Percentiles rank a stretch among this genome's conserved stretches.
Evolutionary conservation across 2,797 vertebrate genomes (phyloP).

Genomic region (Todus mexicanus): DNA sequence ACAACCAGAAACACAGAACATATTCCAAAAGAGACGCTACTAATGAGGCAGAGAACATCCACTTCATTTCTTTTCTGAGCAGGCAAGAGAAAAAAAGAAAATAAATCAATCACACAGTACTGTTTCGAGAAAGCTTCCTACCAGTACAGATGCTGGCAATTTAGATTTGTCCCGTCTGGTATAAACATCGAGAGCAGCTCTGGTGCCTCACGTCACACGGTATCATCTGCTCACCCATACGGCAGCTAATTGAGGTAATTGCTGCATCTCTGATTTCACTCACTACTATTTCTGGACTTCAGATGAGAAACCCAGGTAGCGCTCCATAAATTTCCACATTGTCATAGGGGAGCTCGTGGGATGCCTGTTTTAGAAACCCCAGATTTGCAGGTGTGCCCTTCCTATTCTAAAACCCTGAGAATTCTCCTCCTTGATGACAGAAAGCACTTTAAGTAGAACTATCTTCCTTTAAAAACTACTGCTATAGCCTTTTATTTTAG

Average conservation of each 20-base stretch:
- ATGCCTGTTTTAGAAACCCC: not conserved
- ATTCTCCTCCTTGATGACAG: not conserved
- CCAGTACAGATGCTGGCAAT: not conserved
- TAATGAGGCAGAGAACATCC: not conserved
- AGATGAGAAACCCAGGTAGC: not conserved
- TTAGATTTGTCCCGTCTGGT: not conserved
- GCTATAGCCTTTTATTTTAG: not conserved
- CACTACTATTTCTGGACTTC: slow-evolving; percentile 4
- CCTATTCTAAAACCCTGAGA: not conserved
- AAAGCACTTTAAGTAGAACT: not conserved
- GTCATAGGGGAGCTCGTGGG: not conserved
- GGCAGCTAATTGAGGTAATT: slow-evolving; percentile 47
- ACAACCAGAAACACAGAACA: not conserved
- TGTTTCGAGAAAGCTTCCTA: not conserved
- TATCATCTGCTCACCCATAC: slow-evolving; percentile 48
- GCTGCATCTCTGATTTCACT: slow-evolving; percentile 13
- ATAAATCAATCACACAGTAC: not conserved
- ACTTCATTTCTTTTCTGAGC: not conserved
- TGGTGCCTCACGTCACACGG: not conserved
- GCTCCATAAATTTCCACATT: not conserved
- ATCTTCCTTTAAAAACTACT: not conserved
- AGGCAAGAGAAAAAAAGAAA: not conserved
- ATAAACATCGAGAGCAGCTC: not conserved
- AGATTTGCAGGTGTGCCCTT: not conserved
- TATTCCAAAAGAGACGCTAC: not conserved